phyloP scores from a whole-genome alignment of 2,797 vertebrate species.

The Chanos chanos region DNA sequence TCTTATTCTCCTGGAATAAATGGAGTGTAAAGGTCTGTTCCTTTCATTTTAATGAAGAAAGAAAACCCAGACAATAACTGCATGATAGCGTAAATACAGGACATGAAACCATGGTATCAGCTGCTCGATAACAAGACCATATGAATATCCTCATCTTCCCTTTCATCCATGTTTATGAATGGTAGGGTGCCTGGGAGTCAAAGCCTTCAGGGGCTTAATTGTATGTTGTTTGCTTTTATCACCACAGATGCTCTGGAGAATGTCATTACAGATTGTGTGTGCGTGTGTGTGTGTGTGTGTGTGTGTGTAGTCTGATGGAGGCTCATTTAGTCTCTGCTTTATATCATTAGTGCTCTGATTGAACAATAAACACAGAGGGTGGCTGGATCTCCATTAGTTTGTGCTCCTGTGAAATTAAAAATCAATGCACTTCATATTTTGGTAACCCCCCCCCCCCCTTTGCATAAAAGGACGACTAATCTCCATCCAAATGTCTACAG shows the following conservation, averaged over 20 bases:
- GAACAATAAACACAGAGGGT: slow-evolving; percentile 47
- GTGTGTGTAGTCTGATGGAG: slow-evolving; percentile 21
- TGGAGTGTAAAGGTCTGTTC: not conserved
- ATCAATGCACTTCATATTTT: slow-evolving; percentile 49
- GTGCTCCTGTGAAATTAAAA: slow-evolving; percentile 45
- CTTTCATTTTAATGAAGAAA: not conserved
- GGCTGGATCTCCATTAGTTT: slow-evolving; percentile 39
- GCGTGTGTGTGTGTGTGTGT: slow-evolving; percentile 15
- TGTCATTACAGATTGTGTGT: slow-evolving; percentile 37
- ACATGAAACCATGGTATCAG: slow-evolving; percentile 30
- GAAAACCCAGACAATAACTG: not conserved
- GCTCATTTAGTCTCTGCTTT: slow-evolving; percentile 27
- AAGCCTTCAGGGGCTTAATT: slow-evolving; percentile 36
- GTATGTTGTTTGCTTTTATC: slow-evolving; percentile 43
- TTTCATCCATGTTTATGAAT: slow-evolving; percentile 28
- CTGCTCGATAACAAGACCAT: slow-evolving; percentile 19
- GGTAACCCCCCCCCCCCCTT: slow-evolving; percentile 6
- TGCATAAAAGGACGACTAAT: slow-evolving; percentile 29
- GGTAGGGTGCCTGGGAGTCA: slow-evolving; percentile 26
- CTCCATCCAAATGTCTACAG: slow-evolving; percentile 28
- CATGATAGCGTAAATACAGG: slow-evolving; percentile 31
- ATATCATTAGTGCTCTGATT: slow-evolving; percentile 40
- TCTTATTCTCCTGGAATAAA: too few species aligned
- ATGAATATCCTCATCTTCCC: slow-evolving; percentile 20
- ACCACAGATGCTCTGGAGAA: slow-evolving; percentile 38